Percentiles rank a stretch among this genome's conserved stretches.
Evolutionary conservation across 92 coral and sea anemone species (phyloP).

Genomic region (Galaxea fascicularis): DNA sequence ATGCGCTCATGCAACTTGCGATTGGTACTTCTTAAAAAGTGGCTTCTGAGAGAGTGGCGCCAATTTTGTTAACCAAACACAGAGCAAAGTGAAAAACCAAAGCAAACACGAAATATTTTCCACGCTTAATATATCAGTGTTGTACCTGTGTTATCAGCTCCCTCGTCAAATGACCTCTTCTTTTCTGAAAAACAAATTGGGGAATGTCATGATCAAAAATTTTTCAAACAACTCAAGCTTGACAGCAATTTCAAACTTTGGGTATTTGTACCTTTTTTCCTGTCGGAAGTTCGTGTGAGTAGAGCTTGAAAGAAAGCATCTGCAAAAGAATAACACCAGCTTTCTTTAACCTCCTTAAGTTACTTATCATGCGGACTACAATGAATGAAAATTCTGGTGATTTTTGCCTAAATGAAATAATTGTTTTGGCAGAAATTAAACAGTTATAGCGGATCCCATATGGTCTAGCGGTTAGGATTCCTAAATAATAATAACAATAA

Average conservation of each 20-base stretch:
- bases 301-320: conserved; percentile 99
- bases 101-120: too few species aligned
- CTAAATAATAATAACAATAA: too few species aligned
- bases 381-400: too few species aligned
- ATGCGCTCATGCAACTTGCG: too few species aligned
- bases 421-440: too few species aligned
- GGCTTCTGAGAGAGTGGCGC: too few species aligned
- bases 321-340: conserved; percentile 14
- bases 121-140: background rate
- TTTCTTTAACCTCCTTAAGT: too few species aligned
- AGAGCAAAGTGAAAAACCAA: background rate
- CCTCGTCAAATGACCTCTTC: conserved; percentile 96
- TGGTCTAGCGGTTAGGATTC: background rate
- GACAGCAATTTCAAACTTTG: too few species aligned
- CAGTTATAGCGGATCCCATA: background rate
- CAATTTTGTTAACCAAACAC: too few species aligned
- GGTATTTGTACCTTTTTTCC: conserved; percentile 78
- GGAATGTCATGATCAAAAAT: background rate
- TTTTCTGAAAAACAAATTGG: conserved; percentile 70
- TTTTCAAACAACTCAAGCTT: too few species aligned
- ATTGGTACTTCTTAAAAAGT: too few species aligned
- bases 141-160: conserved; percentile 91
- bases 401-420: background rate
- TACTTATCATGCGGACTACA: background rate
- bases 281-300: conserved; percentile 84